Base-by-base conservation (phyloP, 2,113 vertebrate genomes). In the Cochlearius cochlearius region DNA sequence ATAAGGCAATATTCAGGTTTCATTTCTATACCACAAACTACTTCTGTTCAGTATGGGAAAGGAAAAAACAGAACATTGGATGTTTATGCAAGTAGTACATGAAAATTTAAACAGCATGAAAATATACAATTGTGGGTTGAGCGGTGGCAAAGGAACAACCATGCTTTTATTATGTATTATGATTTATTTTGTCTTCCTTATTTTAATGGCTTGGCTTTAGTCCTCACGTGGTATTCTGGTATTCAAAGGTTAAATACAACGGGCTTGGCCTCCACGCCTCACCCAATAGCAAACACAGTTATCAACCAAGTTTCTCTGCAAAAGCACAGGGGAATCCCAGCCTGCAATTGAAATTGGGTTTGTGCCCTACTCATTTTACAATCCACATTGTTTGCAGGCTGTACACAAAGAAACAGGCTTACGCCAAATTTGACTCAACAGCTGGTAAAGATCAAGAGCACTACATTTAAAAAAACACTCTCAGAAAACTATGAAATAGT, bases 251-350 rank as follows among this genome's bases (percentile, higher is more conserved):
- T 92, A 90, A 92, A 84, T 87, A 58, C 43, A 68, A 22, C 50
- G 49, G 47, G 66, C 20, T 82, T 66, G 25, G 49, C 87, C 62
- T 95, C 74, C 23, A 25, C 56, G 73, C 71, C 66, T 47, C 81
- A 79, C 56, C 88, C 86, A 94, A 85, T 60, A 80, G 78, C 53
- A 90, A 96, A 95, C 50, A 90, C 14, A 38, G n/a, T 93, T 96
- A 96, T 86, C 84, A 74, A 84, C 45, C 50, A 79, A 62, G 80
- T 80, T 95, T 80, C 67, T 30, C 55, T 87, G 17, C 72, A 64
- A 85, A 96, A 59, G 23, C 27, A 36, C 45, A 68, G 94, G 97
- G 87, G 87, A 97, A 94, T 95, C 97, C 96, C 95, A 96, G 84
- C 18, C 66, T 91, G 45, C 92, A 77, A 36, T 78, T 86, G 88